Percentiles rank a stretch among this genome's conserved stretches.
Evolutionary conservation across 2,888 invertebrate genomes (phyloP).

Genomic region (Hylaea fasciaria): DNA sequence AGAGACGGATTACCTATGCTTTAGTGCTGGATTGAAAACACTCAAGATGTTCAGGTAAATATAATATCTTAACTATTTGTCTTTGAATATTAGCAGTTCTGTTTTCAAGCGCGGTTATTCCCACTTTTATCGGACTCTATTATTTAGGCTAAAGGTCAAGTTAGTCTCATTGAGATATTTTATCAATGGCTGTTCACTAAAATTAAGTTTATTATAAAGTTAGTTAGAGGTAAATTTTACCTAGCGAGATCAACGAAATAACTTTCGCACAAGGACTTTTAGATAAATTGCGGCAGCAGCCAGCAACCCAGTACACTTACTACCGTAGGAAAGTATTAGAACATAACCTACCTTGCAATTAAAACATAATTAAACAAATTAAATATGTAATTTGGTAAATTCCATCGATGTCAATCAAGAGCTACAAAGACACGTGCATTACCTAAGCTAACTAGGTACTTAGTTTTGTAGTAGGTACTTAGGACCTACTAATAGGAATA

Average conservation of each 20-base stretch:
- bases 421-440: too few relatives aligned
- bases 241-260: too few relatives aligned
- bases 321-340: too few relatives aligned
- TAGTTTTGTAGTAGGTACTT: background rate
- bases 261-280: too few relatives aligned
- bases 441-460: too few relatives aligned
- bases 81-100: background rate
- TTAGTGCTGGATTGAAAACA: conserved; percentile 24
- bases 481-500: too few relatives aligned
- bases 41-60: conserved; percentile 58
- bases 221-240: too few relatives aligned
- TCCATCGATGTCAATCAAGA: conserved; percentile 15
- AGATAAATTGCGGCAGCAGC: too few relatives aligned
- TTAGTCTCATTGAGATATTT: background rate
- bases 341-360: conserved; percentile 1
- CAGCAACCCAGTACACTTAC: too few relatives aligned
- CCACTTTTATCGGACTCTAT: background rate
- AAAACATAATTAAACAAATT: conserved; percentile 14
- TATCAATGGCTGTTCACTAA: background rate
- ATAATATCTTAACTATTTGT: background rate
- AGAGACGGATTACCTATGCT: conserved; percentile 12
- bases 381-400: conserved; percentile 21
- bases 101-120: background rate
- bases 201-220: too few relatives aligned
- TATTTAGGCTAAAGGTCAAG: conserved; percentile 2